A percentile compares a stretch with the other conserved stretches of the same genome.
Conservation (phyloP, 2,888 invertebrate species). For the Heteropelma amictum region DNA sequence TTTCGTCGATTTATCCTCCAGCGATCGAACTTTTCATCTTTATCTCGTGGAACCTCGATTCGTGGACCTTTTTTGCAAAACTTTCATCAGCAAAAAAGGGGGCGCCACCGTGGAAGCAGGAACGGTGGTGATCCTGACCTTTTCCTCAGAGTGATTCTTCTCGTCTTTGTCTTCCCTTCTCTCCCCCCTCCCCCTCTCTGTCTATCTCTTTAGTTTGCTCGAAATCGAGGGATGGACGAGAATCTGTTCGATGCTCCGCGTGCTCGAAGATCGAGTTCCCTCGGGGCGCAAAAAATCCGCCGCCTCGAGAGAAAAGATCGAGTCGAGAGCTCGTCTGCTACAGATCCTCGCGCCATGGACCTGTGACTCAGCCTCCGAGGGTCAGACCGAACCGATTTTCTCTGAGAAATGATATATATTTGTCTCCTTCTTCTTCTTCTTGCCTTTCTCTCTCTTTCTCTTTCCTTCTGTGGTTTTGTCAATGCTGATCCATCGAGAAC, state of each 20-base stretch:
- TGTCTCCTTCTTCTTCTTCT: no score
- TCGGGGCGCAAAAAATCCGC: conserved; percentile 44
- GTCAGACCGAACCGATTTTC: conserved; percentile 52
- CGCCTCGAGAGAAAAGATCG: conserved; percentile 41
- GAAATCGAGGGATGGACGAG: no score
- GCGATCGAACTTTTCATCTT: no score
- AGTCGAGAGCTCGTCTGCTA: conserved; percentile 39
- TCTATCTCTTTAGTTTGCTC: background rate
- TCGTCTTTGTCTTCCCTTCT: background rate
- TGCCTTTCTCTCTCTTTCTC: no score
- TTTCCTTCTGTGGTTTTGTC: conserved; percentile 29
- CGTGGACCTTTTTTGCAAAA: no score
- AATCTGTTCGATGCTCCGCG: no score
- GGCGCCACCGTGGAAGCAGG: background rate
- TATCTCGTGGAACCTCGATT: no score
- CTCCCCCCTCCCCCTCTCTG: background rate
- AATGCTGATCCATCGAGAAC: conserved; percentile 1
- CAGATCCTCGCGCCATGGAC: conserved; percentile 8
- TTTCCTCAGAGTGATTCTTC: conserved; percentile 43
- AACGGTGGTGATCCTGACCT: conserved; percentile 53
- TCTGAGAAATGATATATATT: conserved; percentile 49
- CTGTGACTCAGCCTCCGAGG: conserved; percentile 51
- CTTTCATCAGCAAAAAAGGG: background rate
- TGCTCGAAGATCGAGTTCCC: conserved; percentile 33
- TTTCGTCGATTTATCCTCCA: no score